Base-by-base conservation (phyloP, 2,797 vertebrate species). In the Bradypodion ventrale region DNA sequence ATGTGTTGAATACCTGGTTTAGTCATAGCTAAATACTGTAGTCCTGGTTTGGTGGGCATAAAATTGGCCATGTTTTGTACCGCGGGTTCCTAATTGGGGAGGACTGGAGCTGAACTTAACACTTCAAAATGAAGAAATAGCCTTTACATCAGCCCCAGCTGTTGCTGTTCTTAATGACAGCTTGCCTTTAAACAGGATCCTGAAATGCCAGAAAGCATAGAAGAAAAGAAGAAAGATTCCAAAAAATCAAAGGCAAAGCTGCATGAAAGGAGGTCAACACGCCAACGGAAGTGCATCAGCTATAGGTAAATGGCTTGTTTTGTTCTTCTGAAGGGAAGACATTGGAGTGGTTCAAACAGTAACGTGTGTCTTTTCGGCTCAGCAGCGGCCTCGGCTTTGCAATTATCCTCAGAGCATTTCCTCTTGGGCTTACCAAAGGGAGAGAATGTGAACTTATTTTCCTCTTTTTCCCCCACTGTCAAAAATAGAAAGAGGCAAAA, bases 231-330 rank as follows among this genome's bases (percentile, higher is more conserved):
- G 94, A 99, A 99, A 95, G 98, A 98, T 89, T 88, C 97, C n/a
- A 99, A 98, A 91, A 98, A 98, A 93, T 96, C 94, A 46, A 98
- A 98, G 94, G 97, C 93, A 10, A 98, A 98, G 90, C 97, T 96
- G 87, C 96, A 98, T 37, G 98, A 98, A 80, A 96, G 98, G 92
- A 96, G 98, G 72, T 99, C 98, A 2, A 98, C 98, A 72, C 96
- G 98, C 91, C 97, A 97, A 89, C 96, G 98, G 69, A 99, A 99
- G 85, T 97, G 97, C 93, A 99, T 99, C 95, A 99, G 98, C 95
- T 99, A 99, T 94, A 98, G 98, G 98, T 99, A 92, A 78, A 92
- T 78, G 79, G 44, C 80, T 82, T 77, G 15, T 87, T 75, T 78
- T 78, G 6, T 52, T 52, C 46, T 42, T 60, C 5, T 44, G 37